These are phyloP conservation scores for Leptinotarsa undecemlineata DNA, from an alignment of 1,140 invertebrate genomes.

Conservation along the genomic window DNA sequence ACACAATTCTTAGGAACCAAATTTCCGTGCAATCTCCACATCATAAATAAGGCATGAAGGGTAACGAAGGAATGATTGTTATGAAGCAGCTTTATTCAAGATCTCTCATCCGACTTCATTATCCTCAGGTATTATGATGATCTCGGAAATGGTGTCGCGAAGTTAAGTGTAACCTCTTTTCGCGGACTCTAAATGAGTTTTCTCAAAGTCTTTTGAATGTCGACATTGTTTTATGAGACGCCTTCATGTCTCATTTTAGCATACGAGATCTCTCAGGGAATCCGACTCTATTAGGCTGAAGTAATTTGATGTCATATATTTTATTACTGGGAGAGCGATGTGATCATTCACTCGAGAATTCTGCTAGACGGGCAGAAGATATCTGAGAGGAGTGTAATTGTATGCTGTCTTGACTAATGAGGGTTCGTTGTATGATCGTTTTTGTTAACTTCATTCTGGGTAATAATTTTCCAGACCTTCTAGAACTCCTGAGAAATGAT, in stretches of 20 bases:
- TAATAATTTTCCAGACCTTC: too few relatives aligned
- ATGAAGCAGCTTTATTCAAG: slow-evolving; percentile 12
- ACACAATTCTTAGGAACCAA: too few relatives aligned
- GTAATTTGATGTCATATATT: slow-evolving; percentile 20
- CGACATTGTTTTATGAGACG: slow-evolving; percentile 29
- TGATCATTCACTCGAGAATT: neutral
- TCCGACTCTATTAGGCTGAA: slow-evolving; percentile 14
- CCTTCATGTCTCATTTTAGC: slow-evolving; percentile 21
- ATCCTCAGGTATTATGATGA: slow-evolving; percentile 21
- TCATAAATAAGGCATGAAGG: slow-evolving; percentile 11
- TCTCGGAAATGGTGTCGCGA: slow-evolving; percentile 19
- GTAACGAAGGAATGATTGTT: slow-evolving; percentile 7
- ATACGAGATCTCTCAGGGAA: slow-evolving; percentile 19
- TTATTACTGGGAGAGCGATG: slow-evolving; percentile 7
- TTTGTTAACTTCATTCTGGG: neutral
- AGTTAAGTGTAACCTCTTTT: slow-evolving; percentile 23
- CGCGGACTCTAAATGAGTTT: slow-evolving; percentile 26
- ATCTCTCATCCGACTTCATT: slow-evolving; percentile 17
- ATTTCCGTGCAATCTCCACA: neutral
- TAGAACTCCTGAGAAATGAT: too few relatives aligned
- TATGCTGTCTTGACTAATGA: neutral
- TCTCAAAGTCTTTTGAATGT: slow-evolving; percentile 24
- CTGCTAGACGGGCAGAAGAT: neutral
- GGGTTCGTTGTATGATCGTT: neutral
- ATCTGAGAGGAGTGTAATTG: slow-evolving; percentile 1